Evolutionary conservation across 2,888 invertebrate genomes (phyloP).

Genomic region (Crepidodera aurea): DNA sequence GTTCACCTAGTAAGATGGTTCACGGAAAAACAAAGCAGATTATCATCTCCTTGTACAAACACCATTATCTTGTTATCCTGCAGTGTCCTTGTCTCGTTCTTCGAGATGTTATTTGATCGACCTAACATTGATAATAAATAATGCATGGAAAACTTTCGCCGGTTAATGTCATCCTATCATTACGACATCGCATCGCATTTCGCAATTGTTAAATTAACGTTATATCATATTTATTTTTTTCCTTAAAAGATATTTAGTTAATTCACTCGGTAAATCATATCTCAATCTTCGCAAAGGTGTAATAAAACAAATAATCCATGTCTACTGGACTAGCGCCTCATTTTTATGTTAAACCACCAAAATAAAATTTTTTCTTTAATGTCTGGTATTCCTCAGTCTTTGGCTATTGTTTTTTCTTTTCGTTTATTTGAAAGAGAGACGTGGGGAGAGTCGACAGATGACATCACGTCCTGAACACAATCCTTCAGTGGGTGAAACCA

Average conservation of each 20-base stretch:
- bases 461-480: no score
- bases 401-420: no score
- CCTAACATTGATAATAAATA: conserved; percentile 31
- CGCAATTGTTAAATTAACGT: conserved; percentile 35
- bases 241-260: background rate
- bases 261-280: background rate
- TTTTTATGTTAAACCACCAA: no score
- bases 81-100: conserved; percentile 36
- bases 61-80: conserved; percentile 10
- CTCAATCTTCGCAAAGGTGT: no score
- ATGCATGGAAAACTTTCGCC: conserved; percentile 36
- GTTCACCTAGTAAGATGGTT: no score
- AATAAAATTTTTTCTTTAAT: no score
- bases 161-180: conserved; percentile 36
- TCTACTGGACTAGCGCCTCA: no score
- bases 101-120: conserved; percentile 43
- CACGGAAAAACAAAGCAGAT: background rate
- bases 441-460: no score
- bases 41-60: conserved; percentile 2
- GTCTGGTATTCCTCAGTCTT: no score
- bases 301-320: no score
- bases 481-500: no score
- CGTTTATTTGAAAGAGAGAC: no score
- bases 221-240: conserved; percentile 27
- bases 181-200: conserved; percentile 23